These are phyloP conservation scores for Eurosta solidaginis DNA, from an alignment of 1,140 invertebrate genomes.

Conservation along the genomic window DNA sequence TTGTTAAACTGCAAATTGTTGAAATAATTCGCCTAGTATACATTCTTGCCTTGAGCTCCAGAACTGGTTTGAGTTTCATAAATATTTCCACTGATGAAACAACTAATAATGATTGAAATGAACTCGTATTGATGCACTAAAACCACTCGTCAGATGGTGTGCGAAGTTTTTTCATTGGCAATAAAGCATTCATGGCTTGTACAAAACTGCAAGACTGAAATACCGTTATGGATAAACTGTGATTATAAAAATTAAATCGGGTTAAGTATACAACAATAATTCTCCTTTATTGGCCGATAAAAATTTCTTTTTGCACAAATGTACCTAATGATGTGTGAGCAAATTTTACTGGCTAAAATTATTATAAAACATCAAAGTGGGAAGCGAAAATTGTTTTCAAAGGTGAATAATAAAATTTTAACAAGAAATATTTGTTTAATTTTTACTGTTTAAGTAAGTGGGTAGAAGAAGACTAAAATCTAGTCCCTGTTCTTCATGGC, in stretches of 20 bases:
- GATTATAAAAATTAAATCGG: not conserved
- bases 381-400: too few relatives aligned
- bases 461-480: too few relatives aligned
- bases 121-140: slow-evolving; percentile 2
- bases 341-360: too few relatives aligned
- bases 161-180: not conserved
- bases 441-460: too few relatives aligned
- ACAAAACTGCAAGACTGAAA: not conserved
- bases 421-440: too few relatives aligned
- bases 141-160: not conserved
- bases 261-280: not conserved
- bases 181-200: not conserved
- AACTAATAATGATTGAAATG: not conserved
- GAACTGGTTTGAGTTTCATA: not conserved
- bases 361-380: too few relatives aligned
- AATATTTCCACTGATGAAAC: not conserved
- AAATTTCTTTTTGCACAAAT: not conserved
- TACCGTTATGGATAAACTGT: not conserved
- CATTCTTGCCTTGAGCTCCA: not conserved
- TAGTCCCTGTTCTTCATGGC: too few relatives aligned
- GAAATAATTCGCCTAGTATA: not conserved
- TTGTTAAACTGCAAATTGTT: not conserved
- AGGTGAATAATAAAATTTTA: too few relatives aligned
- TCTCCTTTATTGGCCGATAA: not conserved
- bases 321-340: not conserved